Evolutionary conservation across 2,113 vertebrate genomes (phyloP).

Genomic region (Chlorocebus sabaeus): DNA sequence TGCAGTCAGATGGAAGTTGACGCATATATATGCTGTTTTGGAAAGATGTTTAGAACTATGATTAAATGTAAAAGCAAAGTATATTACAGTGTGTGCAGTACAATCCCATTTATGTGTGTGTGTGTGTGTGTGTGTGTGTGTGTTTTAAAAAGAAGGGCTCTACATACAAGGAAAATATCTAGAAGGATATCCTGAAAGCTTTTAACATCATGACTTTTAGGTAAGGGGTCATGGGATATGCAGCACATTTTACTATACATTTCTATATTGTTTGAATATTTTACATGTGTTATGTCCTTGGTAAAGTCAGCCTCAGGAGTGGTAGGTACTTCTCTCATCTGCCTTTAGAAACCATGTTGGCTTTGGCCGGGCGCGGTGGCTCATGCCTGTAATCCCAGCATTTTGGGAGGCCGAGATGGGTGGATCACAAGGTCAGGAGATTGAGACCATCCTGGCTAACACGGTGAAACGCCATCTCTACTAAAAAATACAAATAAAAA

Average conservation of each 20-base stretch:
- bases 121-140: neutral
- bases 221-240: too few species aligned
- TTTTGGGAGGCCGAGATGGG: too few species aligned
- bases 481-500: too few species aligned
- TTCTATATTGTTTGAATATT: neutral
- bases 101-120: neutral
- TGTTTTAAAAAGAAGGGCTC: neutral
- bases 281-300: neutral
- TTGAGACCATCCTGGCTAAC: too few species aligned
- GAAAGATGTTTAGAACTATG: slow-evolving; percentile 8
- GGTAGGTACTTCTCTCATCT: neutral
- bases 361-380: neutral
- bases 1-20: neutral
- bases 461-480: too few species aligned
- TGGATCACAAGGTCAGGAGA: too few species aligned
- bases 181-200: neutral
- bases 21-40: neutral
- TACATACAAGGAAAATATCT: neutral
- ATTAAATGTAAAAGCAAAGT: neutral
- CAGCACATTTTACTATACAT: neutral
- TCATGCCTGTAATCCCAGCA: too few species aligned
- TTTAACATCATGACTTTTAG: neutral
- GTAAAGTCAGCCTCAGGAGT: neutral
- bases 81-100: neutral
- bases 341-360: neutral